Percentiles rank a stretch among this genome's conserved stretches.
These are phyloP conservation scores for Holothuria glaberrima DNA, from an alignment of 35 echinoderm and acorn worm species.

Conservation along the genomic window DNA sequence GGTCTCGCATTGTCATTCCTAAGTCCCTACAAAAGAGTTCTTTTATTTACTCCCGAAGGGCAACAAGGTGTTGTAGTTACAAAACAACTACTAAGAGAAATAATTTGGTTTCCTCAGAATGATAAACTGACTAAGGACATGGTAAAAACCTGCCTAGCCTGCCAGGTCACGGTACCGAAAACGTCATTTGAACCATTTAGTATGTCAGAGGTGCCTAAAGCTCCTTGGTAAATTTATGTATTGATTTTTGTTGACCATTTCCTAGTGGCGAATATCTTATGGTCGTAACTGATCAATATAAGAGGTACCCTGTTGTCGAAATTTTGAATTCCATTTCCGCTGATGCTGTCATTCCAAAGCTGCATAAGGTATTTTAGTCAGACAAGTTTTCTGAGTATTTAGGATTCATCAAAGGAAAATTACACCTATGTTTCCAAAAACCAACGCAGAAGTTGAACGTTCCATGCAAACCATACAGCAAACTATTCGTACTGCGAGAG, in stretches of 20 bases:
- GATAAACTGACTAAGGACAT: slow-evolving; percentile 18
- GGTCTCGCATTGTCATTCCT: slow-evolving; percentile 59
- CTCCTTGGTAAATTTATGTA: slow-evolving; percentile 1
- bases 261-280: not conserved
- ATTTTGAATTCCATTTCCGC: slow-evolving; percentile 75
- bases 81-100: slow-evolving; percentile 37
- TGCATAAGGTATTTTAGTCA: slow-evolving; percentile 65
- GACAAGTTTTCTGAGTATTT: slow-evolving; percentile 82
- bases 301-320: slow-evolving; percentile 69
- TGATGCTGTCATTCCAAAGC: slow-evolving; percentile 72
- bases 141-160: slow-evolving; percentile 39
- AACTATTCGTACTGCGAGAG: slow-evolving; percentile 54
- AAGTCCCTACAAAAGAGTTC: slow-evolving; percentile 17
- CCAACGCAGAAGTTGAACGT: slow-evolving; percentile 78
- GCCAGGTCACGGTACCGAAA: slow-evolving; percentile 7
- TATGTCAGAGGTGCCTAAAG: slow-evolving; percentile 20
- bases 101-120: slow-evolving; percentile 53
- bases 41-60: slow-evolving; percentile 53
- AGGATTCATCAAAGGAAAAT: slow-evolving; percentile 73
- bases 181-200: slow-evolving; percentile 42
- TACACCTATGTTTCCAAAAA: slow-evolving; percentile 66
- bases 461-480: slow-evolving; percentile 82
- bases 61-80: slow-evolving; percentile 41
- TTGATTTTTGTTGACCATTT: slow-evolving; percentile 13
- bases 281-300: slow-evolving; percentile 50